Percentiles rank a stretch among this genome's conserved stretches.
phyloP scores from a whole-genome alignment of 2,888 invertebrate species.

The Cheilosia urbana region DNA sequence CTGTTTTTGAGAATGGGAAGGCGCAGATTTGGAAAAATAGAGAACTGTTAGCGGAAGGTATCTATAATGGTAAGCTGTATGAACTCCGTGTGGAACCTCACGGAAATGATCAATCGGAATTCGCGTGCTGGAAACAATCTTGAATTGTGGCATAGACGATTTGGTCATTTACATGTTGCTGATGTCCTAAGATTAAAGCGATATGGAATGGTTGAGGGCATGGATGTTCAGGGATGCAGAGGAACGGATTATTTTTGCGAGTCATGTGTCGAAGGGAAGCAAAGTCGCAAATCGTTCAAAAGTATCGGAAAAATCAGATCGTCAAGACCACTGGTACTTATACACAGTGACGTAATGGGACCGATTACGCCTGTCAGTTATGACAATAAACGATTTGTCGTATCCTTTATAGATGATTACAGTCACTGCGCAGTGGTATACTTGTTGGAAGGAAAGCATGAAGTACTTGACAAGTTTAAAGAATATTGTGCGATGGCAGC shows the following conservation, averaged over 20 bases:
- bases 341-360: conserved; percentile 1
- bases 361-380: background rate
- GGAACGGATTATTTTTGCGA: background rate
- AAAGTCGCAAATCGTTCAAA: background rate
- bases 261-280: background rate
- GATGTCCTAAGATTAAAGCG: too few species aligned
- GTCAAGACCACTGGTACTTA: background rate
- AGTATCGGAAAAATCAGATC: background rate
- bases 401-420: background rate
- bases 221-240: background rate
- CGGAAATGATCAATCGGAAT: too few species aligned
- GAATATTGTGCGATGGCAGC: background rate
- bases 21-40: too few species aligned
- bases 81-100: too few species aligned
- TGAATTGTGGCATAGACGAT: too few species aligned
- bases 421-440: background rate
- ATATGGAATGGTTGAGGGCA: too few species aligned
- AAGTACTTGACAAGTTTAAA: background rate
- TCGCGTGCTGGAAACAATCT: too few species aligned
- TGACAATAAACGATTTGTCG: background rate
- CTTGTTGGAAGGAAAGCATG: background rate
- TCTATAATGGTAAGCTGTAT: too few species aligned
- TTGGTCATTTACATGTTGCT: too few species aligned
- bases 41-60: too few species aligned
- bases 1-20: too few species aligned